Base-by-base conservation (phyloP, 2,797 vertebrate genomes). In the Ammospiza maritima region DNA sequence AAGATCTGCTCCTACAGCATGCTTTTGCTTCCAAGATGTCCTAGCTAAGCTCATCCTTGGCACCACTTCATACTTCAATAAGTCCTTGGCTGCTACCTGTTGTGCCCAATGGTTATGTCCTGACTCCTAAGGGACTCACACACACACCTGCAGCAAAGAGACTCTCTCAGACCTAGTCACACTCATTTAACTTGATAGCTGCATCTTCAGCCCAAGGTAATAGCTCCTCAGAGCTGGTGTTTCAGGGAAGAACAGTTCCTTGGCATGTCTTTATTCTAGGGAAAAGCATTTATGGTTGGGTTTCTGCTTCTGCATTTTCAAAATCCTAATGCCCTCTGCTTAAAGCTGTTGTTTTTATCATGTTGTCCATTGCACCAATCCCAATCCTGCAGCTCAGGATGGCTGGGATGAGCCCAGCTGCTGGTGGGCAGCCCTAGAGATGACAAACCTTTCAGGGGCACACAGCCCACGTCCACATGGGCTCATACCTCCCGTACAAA, bases 101-200 rank as follows among this genome's bases (percentile, higher is more conserved):
- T 17, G 8, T 58, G 56, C 86, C 65, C 44, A 66, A 6, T 16
- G 51, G 58, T 50, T 26, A 17, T 1, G 7, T 21, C 42, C 75
- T 54, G n/a, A 13, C 64, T 88, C 8, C 0, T 40, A 10, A 75
- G 56, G 56, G 91, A 92, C 70, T 51, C 5, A 5, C 22, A 30
- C 70, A 76, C 69, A 89, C 64, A 76, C 69, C 51, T 93, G 83
- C 66, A 90, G 42, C 62, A 65, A 79, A 62, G 38, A 69, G 27
- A 42, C 54, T 36, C 27, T 44, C 45, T 92, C 75, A 93, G 32
- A 72, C 53, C 47, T 66, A 90, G 85, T 47, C 87, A 89, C 16
- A 19, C 90, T 95, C 92, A 96, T 96, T 96, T 89, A 95, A 54
- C 47, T 70, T 94, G 96, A 96, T 95, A 97, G 76, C 90, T 96